These are phyloP conservation scores for Elgaria multicarinata DNA, from an alignment of 2,113 vertebrate genomes.

Conservation along the genomic window DNA sequence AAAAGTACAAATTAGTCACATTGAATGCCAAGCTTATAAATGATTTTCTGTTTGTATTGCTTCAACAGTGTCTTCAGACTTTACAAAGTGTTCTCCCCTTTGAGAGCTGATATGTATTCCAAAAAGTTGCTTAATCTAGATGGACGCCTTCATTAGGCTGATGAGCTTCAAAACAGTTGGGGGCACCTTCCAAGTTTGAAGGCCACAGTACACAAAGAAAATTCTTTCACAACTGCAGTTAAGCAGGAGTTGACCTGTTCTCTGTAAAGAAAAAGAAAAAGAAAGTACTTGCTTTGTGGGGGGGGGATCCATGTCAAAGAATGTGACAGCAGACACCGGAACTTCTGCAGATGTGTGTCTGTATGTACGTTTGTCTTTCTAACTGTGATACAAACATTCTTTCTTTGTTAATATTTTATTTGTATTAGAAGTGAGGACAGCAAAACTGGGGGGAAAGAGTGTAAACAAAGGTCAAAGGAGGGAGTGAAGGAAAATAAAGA, in stretches of 20 bases:
- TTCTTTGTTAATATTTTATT: too few species aligned
- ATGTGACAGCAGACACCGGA: neutral
- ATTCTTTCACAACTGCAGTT: neutral
- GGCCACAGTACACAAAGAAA: conserved; percentile 19
- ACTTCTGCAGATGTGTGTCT: neutral
- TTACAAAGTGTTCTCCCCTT: conserved; percentile 43
- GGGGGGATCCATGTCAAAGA: neutral
- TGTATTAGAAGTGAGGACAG: too few species aligned
- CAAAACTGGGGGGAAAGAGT: too few species aligned
- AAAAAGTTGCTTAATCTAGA: conserved; percentile 33
- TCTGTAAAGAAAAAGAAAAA: neutral
- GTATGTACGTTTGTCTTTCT: neutral
- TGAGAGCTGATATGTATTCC: conserved; percentile 57
- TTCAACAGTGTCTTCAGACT: conserved; percentile 9
- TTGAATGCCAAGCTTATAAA: conserved; percentile 25
- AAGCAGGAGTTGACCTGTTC: neutral
- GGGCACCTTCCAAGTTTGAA: conserved; percentile 56
- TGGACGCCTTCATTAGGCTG: conserved; percentile 60
- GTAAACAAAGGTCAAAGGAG: too few species aligned
- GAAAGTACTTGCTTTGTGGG: neutral
- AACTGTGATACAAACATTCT: neutral
- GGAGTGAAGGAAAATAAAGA: too few species aligned
- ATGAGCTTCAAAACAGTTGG: conserved; percentile 55
- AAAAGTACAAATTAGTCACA: conserved; percentile 13
- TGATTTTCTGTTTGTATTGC: conserved; percentile 34